Conservation (phyloP, 2,797 vertebrate genomes). For the Mus minutoides region DNA sequence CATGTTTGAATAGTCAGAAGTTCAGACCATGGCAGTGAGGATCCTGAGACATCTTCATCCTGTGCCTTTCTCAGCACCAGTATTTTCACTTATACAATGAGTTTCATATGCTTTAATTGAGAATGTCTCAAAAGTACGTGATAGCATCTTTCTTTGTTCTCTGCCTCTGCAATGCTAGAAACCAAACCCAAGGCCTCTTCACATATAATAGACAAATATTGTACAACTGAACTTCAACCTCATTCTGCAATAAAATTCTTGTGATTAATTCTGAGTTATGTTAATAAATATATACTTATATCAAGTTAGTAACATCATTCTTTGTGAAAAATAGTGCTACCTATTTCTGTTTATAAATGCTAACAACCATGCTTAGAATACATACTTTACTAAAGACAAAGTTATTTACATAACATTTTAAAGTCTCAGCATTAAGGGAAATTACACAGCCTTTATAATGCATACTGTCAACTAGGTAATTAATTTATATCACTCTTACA, state of each 20-base stretch:
- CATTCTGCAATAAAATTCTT: background rate
- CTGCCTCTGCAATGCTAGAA: background rate
- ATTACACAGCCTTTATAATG: background rate
- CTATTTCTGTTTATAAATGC: background rate
- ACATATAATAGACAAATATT: background rate
- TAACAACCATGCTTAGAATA: background rate
- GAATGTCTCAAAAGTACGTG: background rate
- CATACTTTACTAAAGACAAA: background rate
- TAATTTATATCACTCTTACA: background rate
- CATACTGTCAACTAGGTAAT: background rate
- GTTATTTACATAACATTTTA: constrained; percentile 24
- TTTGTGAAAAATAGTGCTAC: background rate
- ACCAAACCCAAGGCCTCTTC: background rate
- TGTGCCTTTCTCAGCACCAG: background rate
- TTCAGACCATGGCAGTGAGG: background rate
- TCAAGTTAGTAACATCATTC: background rate
- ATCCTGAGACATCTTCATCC: background rate
- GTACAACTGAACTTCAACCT: background rate
- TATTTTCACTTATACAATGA: background rate
- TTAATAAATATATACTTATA: background rate
- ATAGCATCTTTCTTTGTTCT: background rate
- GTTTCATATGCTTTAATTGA: constrained; percentile 15
- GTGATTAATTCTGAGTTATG: background rate
- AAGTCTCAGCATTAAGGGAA: constrained; percentile 1
- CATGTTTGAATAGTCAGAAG: background rate